Conservation (phyloP, 2,797 vertebrate genomes). For the Phoxinus dragarum region DNA sequence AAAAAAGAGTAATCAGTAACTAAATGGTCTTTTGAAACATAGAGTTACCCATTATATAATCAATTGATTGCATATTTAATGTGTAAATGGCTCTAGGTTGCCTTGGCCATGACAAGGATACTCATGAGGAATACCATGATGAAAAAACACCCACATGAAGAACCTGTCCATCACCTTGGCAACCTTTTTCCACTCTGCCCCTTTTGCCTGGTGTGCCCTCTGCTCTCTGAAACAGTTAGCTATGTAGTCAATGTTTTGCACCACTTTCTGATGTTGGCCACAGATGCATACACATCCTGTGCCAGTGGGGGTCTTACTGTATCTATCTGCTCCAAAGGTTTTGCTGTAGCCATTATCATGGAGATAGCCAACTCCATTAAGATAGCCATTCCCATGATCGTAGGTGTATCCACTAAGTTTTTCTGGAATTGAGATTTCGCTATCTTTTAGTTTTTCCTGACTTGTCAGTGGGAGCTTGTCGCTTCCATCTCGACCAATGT, state of each 20-base stretch:
- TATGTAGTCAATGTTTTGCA: constrained; percentile 92
- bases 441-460: constrained; percentile 57
- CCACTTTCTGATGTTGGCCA: constrained; percentile 75
- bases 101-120: constrained; percentile 91
- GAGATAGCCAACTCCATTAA: constrained; percentile 50
- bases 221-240: constrained; percentile 92
- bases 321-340: constrained; percentile 60
- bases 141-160: constrained; percentile 99
- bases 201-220: constrained; percentile 87
- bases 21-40: constrained; percentile 16
- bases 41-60: neutral
- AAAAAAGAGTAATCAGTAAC: neutral
- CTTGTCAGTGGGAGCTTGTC: constrained; percentile 43
- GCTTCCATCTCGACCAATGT: constrained; percentile 57
- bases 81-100: constrained; percentile 72
- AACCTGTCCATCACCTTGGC: constrained; percentile 99
- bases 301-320: constrained; percentile 51
- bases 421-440: constrained; percentile 61
- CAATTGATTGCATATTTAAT: neutral
- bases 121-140: constrained; percentile 99
- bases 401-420: constrained; percentile 64
- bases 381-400: constrained; percentile 59
- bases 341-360: constrained; percentile 67
- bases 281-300: constrained; percentile 67
- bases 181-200: constrained; percentile 96